Percentiles rank a stretch among this genome's conserved stretches.
Evolutionary conservation across 2,797 vertebrate genomes (phyloP).

Genomic region (Spinibarbus caldwelli): DNA sequence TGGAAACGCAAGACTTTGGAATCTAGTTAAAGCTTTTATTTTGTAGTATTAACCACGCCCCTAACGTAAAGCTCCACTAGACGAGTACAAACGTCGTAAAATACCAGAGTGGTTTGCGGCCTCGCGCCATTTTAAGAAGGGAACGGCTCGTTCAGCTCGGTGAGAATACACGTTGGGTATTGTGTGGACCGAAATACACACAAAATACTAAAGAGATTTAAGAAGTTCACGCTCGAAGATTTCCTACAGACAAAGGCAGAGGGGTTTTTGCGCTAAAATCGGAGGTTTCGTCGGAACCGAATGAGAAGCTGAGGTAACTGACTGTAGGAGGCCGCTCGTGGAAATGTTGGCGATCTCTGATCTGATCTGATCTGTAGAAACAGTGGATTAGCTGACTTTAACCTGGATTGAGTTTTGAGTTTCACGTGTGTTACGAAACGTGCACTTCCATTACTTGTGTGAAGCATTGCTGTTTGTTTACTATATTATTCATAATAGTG

Average conservation of each 20-base stretch:
- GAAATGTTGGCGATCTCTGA: too few species aligned
- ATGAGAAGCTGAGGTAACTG: slow-evolving; percentile 73
- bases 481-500: not conserved
- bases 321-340: not conserved
- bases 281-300: slow-evolving; percentile 44
- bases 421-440: not conserved
- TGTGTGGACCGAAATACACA: not conserved
- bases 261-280: not conserved
- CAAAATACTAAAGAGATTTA: not conserved
- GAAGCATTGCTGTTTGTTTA: not conserved
- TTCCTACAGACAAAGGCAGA: not conserved
- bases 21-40: not conserved
- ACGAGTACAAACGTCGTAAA: slow-evolving; percentile 51
- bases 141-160: not conserved
- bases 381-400: not conserved
- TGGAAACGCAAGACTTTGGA: too few species aligned
- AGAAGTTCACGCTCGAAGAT: too few species aligned
- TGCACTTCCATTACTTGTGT: too few species aligned
- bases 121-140: slow-evolving; percentile 76
- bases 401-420: not conserved
- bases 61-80: slow-evolving; percentile 7
- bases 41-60: not conserved
- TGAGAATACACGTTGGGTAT: not conserved
- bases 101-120: slow-evolving; percentile 56
- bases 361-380: slow-evolving; percentile 39